phyloP scores from a whole-genome alignment of 2,113 vertebrate species.

The Semnornis frantzii region DNA sequence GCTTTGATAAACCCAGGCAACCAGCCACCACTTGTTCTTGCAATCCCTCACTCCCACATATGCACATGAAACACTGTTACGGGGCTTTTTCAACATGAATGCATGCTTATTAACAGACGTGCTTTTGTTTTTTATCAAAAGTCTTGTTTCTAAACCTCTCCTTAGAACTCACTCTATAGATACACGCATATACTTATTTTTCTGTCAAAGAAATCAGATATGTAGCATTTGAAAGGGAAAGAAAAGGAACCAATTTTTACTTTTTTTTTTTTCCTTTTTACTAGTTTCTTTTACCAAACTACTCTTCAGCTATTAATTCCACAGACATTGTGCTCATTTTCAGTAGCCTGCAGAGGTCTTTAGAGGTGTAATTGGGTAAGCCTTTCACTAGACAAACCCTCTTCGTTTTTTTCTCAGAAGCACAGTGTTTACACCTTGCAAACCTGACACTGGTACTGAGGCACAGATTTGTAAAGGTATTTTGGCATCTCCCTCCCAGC shows the following conservation, averaged over 20 bases:
- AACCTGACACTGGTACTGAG: slow-evolving; percentile 1
- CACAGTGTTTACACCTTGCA: slow-evolving; percentile 1
- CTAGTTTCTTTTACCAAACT: slow-evolving; percentile 36
- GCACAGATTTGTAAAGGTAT: slow-evolving; percentile 39
- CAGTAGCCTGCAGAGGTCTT: slow-evolving; percentile 38
- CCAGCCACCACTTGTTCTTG: slow-evolving; percentile 79
- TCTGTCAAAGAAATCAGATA: slow-evolving; percentile 42
- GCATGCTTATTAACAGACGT: slow-evolving; percentile 58
- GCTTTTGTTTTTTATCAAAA: slow-evolving; percentile 60
- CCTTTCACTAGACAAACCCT: slow-evolving; percentile 9
- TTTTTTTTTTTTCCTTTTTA: slow-evolving; percentile 48
- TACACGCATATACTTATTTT: neutral
- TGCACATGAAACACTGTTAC: slow-evolving; percentile 44
- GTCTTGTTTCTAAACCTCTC: slow-evolving; percentile 57
- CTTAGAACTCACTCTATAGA: neutral
- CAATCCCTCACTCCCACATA: slow-evolving; percentile 66
- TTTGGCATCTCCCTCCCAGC: slow-evolving; percentile 27
- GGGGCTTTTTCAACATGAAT: slow-evolving; percentile 28
- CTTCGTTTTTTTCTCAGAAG: neutral
- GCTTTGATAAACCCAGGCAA: slow-evolving; percentile 77
- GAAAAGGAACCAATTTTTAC: slow-evolving; percentile 49
- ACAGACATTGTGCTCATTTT: slow-evolving; percentile 34
- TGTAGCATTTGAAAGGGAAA: slow-evolving; percentile 42
- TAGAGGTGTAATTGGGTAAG: slow-evolving; percentile 7
- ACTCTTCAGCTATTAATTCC: slow-evolving; percentile 31